Conservation (phyloP, 2,797 vertebrate genomes). For the Novumbra hubbsi region DNA sequence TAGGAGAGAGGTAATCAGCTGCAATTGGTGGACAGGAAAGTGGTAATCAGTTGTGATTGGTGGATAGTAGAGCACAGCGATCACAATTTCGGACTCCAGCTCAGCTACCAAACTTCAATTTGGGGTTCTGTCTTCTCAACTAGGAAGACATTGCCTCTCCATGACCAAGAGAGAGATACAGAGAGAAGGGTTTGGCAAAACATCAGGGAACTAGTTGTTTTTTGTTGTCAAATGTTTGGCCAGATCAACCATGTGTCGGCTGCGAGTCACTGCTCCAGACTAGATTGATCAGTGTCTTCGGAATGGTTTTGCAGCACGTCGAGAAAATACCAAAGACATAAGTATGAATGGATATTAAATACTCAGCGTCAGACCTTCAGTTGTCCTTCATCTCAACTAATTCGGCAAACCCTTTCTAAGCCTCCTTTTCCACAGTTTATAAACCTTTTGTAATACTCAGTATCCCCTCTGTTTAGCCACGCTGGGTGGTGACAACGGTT, state of each 20-base stretch:
- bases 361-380: slow-evolving; percentile 5
- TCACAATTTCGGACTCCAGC: slow-evolving; percentile 37
- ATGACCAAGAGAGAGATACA: neutral
- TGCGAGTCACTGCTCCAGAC: slow-evolving; percentile 11
- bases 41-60: neutral
- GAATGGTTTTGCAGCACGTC: slow-evolving; percentile 23
- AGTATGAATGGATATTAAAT: no score
- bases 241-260: slow-evolving; percentile 41
- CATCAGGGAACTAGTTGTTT: slow-evolving; percentile 39
- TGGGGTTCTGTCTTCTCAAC: slow-evolving; percentile 59
- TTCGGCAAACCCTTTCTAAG: no score
- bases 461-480: neutral
- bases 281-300: slow-evolving; percentile 39
- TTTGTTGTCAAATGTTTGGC: slow-evolving; percentile 38
- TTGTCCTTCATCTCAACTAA: neutral
- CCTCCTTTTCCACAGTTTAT: neutral
- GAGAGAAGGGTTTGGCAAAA: slow-evolving; percentile 5
- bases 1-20: slow-evolving; percentile 10
- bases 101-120: slow-evolving; percentile 54
- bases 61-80: neutral
- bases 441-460: neutral
- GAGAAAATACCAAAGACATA: no score
- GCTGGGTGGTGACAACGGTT: neutral
- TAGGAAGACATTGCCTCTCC: slow-evolving; percentile 30
- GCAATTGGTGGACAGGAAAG: no score